Percentiles rank a stretch among this genome's conserved stretches.
Evolutionary conservation across 2,113 vertebrate genomes (phyloP).

Genomic region (Geococcyx californianus): DNA sequence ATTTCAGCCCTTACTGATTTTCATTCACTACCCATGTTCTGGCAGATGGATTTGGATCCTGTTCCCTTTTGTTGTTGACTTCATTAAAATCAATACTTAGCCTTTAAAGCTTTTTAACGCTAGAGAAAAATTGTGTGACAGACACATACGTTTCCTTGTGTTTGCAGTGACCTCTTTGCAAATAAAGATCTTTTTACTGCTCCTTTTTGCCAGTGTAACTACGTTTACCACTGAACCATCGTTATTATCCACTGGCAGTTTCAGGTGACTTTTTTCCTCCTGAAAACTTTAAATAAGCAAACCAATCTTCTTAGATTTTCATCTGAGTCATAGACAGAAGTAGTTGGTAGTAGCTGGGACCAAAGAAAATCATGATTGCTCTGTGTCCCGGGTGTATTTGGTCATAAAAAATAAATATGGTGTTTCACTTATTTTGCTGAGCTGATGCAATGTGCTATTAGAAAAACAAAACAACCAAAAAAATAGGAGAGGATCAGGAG

Average conservation of each 20-base stretch:
- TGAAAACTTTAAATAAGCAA: not conserved
- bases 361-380: not conserved
- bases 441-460: not conserved
- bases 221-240: not conserved
- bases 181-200: not conserved
- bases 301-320: not conserved
- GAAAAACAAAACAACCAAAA: not conserved
- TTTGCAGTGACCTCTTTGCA: not conserved
- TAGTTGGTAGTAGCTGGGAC: not conserved
- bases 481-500: not conserved
- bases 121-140: not conserved
- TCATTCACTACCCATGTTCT: not conserved
- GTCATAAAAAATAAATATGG: not conserved
- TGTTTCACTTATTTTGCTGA: not conserved
- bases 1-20: constrained; percentile 13
- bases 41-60: not conserved
- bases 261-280: not conserved
- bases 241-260: not conserved
- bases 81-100: not conserved
- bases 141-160: not conserved
- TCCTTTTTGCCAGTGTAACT: not conserved
- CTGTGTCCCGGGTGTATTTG: not conserved
- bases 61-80: not conserved
- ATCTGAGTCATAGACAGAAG: not conserved
- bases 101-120: not conserved